Percentiles rank a stretch among this genome's conserved stretches.
Evolutionary conservation across 53 echinoderm and acorn worm species (phyloP).

Genomic region (Patiria pectinifera): DNA sequence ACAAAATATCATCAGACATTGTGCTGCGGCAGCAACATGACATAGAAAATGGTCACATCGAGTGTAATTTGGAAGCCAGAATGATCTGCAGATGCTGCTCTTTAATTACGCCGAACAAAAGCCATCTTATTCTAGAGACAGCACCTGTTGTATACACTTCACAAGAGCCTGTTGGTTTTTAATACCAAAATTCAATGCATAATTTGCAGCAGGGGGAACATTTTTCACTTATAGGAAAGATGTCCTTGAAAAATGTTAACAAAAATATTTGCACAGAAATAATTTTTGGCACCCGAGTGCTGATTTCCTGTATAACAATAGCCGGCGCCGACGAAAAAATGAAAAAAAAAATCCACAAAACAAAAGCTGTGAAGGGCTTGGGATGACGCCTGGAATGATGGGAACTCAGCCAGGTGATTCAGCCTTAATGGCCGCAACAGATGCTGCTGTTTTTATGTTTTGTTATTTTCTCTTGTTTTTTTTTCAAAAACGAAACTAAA

Average conservation of each 20-base stretch:
- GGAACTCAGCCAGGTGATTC: constrained; percentile 28
- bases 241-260: constrained; percentile 1
- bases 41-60: no score
- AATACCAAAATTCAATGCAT: neutral
- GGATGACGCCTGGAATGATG: neutral
- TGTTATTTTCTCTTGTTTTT: no score
- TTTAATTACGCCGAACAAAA: no score
- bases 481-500: constrained; percentile 16
- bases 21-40: no score
- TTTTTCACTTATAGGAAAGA: neutral
- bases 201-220: neutral
- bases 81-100: no score
- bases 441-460: constrained; percentile 12
- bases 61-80: no score
- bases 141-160: neutral
- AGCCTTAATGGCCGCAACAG: constrained; percentile 15
- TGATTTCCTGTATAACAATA: neutral
- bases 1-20: no score
- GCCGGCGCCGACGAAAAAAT: neutral
- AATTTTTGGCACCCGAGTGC: neutral
- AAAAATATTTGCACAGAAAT: neutral
- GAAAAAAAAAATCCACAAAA: neutral
- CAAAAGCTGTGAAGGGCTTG: neutral
- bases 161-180: neutral
- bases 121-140: no score